Percentiles rank a stretch among this genome's conserved stretches.
These are phyloP conservation scores for Protomyctophum bolini DNA, from an alignment of 2,113 vertebrate species.

Conservation along the genomic window DNA sequence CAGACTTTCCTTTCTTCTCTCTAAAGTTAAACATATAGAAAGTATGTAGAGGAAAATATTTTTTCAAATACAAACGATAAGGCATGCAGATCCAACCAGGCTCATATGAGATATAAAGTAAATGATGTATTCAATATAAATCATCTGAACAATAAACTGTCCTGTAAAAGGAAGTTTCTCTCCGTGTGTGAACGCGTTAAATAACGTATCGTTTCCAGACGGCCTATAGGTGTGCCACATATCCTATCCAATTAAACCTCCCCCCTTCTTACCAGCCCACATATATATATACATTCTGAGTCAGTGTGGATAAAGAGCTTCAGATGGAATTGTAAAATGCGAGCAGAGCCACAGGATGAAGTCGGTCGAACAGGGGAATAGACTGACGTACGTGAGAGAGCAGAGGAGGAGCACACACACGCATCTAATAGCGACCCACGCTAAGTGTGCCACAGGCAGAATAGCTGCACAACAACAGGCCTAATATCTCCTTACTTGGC, in stretches of 20 bases:
- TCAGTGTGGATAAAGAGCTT: neutral
- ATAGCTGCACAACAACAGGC: slow-evolving; percentile 52
- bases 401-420: slow-evolving; percentile 5
- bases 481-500: slow-evolving; percentile 52
- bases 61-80: too few relatives aligned
- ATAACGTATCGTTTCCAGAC: too few relatives aligned
- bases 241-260: neutral
- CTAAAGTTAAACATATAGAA: too few relatives aligned
- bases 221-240: neutral
- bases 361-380: slow-evolving; percentile 30
- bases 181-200: too few relatives aligned
- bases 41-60: too few relatives aligned
- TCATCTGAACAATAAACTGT: too few relatives aligned
- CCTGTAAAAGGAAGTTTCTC: too few relatives aligned
- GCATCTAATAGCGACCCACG: slow-evolving; percentile 28
- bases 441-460: slow-evolving; percentile 58
- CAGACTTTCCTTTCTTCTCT: too few relatives aligned
- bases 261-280: neutral
- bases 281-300: neutral
- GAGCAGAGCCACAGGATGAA: slow-evolving; percentile 13
- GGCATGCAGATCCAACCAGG: too few relatives aligned
- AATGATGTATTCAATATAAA: too few relatives aligned
- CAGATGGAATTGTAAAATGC: slow-evolving; percentile 10
- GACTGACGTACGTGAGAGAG: slow-evolving; percentile 27
- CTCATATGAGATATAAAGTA: too few relatives aligned